Evolutionary conservation across 2,113 vertebrate species (phyloP).

Genomic region (Anhinga rufa): DNA sequence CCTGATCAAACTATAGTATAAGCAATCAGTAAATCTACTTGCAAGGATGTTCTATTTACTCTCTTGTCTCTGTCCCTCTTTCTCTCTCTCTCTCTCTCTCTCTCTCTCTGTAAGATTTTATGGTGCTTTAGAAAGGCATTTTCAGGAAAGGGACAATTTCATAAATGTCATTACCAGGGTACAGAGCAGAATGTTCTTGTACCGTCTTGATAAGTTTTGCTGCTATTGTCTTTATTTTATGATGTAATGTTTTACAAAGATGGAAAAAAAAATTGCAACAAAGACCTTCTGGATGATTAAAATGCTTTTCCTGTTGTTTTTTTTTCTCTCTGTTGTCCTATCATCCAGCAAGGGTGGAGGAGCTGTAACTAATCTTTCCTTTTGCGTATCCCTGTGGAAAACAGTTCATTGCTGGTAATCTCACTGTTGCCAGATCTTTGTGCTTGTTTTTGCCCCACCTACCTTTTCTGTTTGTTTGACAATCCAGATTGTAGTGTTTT

Average conservation of each 20-base stretch:
- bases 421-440: neutral
- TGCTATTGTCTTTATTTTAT: slow-evolving; percentile 72
- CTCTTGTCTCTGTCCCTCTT: neutral
- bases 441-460: neutral
- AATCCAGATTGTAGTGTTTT: neutral
- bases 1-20: neutral
- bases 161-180: slow-evolving; percentile 54
- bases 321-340: neutral
- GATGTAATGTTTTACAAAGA: slow-evolving; percentile 68
- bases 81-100: neutral
- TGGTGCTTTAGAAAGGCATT: slow-evolving; percentile 71
- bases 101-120: slow-evolving; percentile 54
- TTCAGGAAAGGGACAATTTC: slow-evolving; percentile 58
- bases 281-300: slow-evolving; percentile 68
- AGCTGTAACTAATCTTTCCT: neutral
- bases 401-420: neutral
- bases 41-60: slow-evolving; percentile 17
- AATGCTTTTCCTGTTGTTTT: slow-evolving; percentile 31
- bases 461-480: neutral
- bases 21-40: neutral
- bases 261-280: slow-evolving; percentile 62
- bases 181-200: slow-evolving; percentile 65
- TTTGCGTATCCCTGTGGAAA: neutral
- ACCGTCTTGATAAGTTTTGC: slow-evolving; percentile 67
- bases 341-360: neutral